Base-by-base conservation (phyloP, 2,797 vertebrate genomes). In the Selene dorsalis region DNA sequence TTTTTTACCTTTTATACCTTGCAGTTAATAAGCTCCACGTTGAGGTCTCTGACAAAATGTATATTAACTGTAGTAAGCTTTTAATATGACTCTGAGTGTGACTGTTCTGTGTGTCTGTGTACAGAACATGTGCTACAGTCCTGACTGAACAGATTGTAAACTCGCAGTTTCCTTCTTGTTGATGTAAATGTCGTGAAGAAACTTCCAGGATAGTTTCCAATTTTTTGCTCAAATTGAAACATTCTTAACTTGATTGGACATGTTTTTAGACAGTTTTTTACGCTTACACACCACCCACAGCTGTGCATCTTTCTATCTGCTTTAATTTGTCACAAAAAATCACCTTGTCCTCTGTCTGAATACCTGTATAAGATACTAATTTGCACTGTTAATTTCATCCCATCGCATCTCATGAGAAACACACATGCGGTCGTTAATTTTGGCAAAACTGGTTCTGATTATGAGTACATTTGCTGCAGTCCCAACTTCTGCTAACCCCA, bases 401-500 rank as follows among this genome's bases (percentile, higher is more conserved):
- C 43, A n/a, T 38, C 52, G 4, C 18, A 16, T 43, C 20, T 53
- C 52, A 14, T 16, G n/a, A 59, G 6, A 63, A 59, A 73, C 35
- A 58, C 4, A 5, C 55, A 20, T 28, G n/a, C 20, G 18, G 14
- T 32, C 9, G 41, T 52, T 64, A 32, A 26, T 26, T 52, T 20
- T 11, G 13, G 10, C 22, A 52, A 20, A 66, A 55, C 35, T 26
- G 5, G 1, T 38, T 79, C 22, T 61, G 35, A 50, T 68, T 38
- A 11, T 3, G 3, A 62, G 4, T 56, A 22, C 6, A 48, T 55
- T 43, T 68, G 45, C 59, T 55, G 16, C 20, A 47, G 74, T 53
- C 48, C 32, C 47, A 70, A 48, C 75, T 80, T 70, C 56, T 56
- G 55, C 79, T 66, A 41, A 79, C 65, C 65, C 53, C 28, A 4